Evolutionary conservation across 2,888 invertebrate genomes (phyloP).

Genomic region (Lasioglossum leucozonium): DNA sequence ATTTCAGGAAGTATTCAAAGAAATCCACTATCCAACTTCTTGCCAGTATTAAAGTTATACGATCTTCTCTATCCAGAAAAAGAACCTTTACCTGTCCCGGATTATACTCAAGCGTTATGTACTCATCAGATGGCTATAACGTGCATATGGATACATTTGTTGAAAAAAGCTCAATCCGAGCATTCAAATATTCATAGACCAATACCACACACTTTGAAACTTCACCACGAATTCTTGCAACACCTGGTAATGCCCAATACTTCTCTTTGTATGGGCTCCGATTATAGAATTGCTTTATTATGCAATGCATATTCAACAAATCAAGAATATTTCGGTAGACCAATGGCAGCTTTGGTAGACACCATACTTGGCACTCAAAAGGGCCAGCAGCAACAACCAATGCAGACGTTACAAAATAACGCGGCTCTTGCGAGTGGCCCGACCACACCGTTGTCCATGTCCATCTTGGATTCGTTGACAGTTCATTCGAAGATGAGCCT

Average conservation of each 20-base stretch:
- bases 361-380: slow-evolving; percentile 91
- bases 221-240: slow-evolving; percentile 95
- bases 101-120: slow-evolving; percentile 93
- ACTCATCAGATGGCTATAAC: slow-evolving; percentile 97
- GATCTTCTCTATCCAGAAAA: slow-evolving; percentile 97
- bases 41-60: slow-evolving; percentile 94
- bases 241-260: slow-evolving; percentile 92
- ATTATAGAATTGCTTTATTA: slow-evolving; percentile 95
- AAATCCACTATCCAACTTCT: slow-evolving; percentile 87
- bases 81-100: slow-evolving; percentile 95
- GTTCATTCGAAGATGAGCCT: slow-evolving; percentile 98
- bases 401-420: slow-evolving; percentile 85
- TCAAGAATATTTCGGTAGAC: slow-evolving; percentile 95
- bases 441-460: slow-evolving; percentile 95
- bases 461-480: slow-evolving; percentile 95
- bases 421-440: slow-evolving; percentile 87
- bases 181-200: slow-evolving; percentile 91
- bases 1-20: slow-evolving; percentile 98
- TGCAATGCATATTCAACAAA: slow-evolving; percentile 98
- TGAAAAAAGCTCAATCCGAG: slow-evolving; percentile 96
- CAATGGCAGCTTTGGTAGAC: slow-evolving; percentile 96
- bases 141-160: slow-evolving; percentile 98
- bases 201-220: slow-evolving; percentile 92
- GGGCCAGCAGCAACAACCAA: slow-evolving; percentile 85
- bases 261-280: slow-evolving; percentile 91